These are phyloP conservation scores for Torymus texanus DNA, from an alignment of 2,888 invertebrate species.

Conservation along the genomic window DNA sequence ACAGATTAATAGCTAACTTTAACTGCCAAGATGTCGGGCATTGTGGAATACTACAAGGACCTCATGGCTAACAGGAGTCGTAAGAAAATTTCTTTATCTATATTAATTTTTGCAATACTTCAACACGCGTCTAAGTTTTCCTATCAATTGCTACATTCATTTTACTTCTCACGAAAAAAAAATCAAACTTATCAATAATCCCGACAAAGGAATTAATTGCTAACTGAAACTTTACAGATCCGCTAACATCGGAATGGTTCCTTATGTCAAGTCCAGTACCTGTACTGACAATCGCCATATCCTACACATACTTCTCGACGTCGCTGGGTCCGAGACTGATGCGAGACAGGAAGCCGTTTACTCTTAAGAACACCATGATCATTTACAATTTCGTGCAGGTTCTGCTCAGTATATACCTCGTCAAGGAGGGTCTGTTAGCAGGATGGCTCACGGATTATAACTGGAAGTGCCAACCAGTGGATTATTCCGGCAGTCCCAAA, in stretches of 20 bases:
- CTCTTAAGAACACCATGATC: conserved; percentile 85
- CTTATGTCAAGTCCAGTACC: conserved; percentile 83
- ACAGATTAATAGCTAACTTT: conserved; percentile 52
- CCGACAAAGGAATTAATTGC: background rate
- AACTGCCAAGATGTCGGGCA: conserved; percentile 65
- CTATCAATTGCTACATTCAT: background rate
- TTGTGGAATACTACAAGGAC: conserved; percentile 69
- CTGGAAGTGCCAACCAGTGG: conserved; percentile 84
- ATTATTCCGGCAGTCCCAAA: conserved; percentile 79
- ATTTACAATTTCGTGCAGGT: conserved; percentile 94
- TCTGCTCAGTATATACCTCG: conserved; percentile 85
- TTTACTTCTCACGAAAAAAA: no score
- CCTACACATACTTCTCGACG: conserved; percentile 84
- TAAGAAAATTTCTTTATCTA: conserved; percentile 54
- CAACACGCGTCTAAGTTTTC: background rate
- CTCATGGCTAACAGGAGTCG: conserved; percentile 68
- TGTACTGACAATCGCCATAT: conserved; percentile 80
- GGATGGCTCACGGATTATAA: conserved; percentile 79
- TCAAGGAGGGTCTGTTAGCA: conserved; percentile 77
- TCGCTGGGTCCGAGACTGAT: conserved; percentile 90
- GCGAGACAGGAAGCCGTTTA: conserved; percentile 89
- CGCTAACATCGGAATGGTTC: conserved; percentile 84
- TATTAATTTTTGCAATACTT: background rate
- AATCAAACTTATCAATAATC: background rate
- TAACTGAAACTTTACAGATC: conserved; percentile 77